Evolutionary conservation across 2,797 vertebrate species (phyloP).

Genomic region (Rhadinocentrus ornatus): DNA sequence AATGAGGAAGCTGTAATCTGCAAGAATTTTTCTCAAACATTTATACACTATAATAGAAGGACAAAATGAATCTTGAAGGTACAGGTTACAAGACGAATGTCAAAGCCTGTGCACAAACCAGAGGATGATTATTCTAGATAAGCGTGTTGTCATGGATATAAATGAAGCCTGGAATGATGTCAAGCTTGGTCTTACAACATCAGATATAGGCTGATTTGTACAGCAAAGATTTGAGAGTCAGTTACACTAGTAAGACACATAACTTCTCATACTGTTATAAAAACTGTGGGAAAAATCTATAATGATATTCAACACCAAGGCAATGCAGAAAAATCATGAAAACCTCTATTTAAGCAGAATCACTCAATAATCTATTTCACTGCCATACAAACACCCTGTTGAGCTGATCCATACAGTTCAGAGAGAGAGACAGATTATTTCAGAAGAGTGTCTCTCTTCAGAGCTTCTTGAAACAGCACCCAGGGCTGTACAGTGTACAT

Average conservation of each 20-base stretch:
- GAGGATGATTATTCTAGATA: constrained; percentile 41
- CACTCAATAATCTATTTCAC: constrained; percentile 42
- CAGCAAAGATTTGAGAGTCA: neutral
- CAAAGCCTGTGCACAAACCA: constrained; percentile 33
- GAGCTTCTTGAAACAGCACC: constrained; percentile 49
- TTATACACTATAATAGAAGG: constrained; percentile 40
- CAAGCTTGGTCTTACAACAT: constrained; percentile 54
- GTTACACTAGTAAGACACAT: neutral
- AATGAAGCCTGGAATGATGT: constrained; percentile 47
- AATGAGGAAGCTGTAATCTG: constrained; percentile 58
- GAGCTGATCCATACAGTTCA: constrained; percentile 52
- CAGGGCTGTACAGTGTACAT: constrained; percentile 40
- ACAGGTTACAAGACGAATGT: constrained; percentile 38
- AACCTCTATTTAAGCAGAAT: constrained; percentile 32
- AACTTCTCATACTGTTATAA: neutral
- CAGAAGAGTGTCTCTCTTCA: constrained; percentile 36
- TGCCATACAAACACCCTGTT: constrained; percentile 38
- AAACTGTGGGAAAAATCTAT: constrained; percentile 10
- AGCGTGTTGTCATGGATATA: constrained; percentile 43
- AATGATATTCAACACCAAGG: constrained; percentile 10
- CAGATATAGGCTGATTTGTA: neutral
- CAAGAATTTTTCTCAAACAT: constrained; percentile 67
- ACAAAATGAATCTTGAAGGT: constrained; percentile 44
- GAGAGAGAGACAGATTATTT: constrained; percentile 26
- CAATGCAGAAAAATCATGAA: constrained; percentile 26